Percentiles rank a stretch among this genome's conserved stretches.
Conservation (phyloP, 2,888 invertebrate species). For the Harpagoxenus sublaevis region DNA sequence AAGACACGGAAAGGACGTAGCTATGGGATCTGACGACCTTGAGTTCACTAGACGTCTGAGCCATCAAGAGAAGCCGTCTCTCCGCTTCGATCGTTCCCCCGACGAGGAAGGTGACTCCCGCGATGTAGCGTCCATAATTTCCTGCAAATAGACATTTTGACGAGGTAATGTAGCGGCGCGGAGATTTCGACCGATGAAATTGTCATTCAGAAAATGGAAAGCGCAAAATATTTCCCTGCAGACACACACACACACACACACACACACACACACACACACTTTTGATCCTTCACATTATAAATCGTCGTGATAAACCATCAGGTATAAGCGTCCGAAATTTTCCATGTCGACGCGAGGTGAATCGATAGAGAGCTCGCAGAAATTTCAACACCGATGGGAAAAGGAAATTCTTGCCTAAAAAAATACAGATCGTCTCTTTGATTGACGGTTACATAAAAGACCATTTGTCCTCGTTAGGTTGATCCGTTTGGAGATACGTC, state of each 20-base stretch:
- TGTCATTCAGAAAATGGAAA: background rate
- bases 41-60: slow-evolving; percentile 52
- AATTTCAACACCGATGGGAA: background rate
- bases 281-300: background rate
- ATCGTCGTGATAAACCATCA: background rate
- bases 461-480: slow-evolving; percentile 35
- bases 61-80: slow-evolving; percentile 29
- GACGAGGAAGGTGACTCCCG: slow-evolving; percentile 2
- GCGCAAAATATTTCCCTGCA: background rate
- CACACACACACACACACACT: background rate
- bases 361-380: background rate
- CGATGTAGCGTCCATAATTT: slow-evolving; percentile 16
- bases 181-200: background rate
- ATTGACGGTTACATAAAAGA: slow-evolving; percentile 8
- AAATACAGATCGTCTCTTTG: background rate
- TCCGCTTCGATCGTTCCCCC: slow-evolving; percentile 25
- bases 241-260: background rate
- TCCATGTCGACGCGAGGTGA: background rate
- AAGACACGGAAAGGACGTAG: slow-evolving; percentile 24
- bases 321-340: background rate
- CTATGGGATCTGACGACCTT: slow-evolving; percentile 46
- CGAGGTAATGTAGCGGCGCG: background rate
- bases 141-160: slow-evolving; percentile 28
- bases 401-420: background rate
- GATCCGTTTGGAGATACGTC: slow-evolving; percentile 1